Percentiles rank a stretch among this genome's conserved stretches.
phyloP scores from a whole-genome alignment of 2,797 vertebrate genomes.

The Podarcis siculus region DNA sequence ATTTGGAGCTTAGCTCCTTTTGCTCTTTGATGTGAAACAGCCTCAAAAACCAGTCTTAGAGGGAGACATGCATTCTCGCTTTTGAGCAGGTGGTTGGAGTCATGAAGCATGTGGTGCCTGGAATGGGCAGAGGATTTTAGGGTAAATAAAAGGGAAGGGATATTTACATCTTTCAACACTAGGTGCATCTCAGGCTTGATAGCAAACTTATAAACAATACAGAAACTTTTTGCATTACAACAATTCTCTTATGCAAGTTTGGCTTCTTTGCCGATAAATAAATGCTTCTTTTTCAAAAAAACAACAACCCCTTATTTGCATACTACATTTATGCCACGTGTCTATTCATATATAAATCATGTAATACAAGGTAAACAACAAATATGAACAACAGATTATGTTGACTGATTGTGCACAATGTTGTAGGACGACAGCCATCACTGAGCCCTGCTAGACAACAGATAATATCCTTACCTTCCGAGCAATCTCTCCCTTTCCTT shows the following conservation, averaged over 20 bases:
- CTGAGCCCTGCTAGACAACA: not conserved
- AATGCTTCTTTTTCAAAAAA: not conserved
- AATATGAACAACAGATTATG: not conserved
- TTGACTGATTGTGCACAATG: not conserved
- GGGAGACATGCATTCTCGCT: constrained; percentile 26
- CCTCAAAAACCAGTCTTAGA: constrained; percentile 32
- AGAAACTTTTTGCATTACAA: not conserved
- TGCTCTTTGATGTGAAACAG: not conserved
- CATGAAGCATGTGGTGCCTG: constrained; percentile 54
- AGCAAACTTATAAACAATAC: constrained; percentile 2
- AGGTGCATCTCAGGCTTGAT: constrained; percentile 16
- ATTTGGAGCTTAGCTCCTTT: not conserved
- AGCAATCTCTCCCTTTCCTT: constrained; percentile 98
- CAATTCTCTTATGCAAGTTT: not conserved
- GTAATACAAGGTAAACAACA: not conserved
- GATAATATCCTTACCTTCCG: constrained; percentile 86
- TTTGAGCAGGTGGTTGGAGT: constrained; percentile 33
- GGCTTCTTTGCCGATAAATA: not conserved
- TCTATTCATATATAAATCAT: not conserved
- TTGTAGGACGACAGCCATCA: not conserved
- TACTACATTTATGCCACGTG: not conserved
- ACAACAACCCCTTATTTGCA: accelerated
- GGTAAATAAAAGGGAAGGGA: constrained; percentile 27
- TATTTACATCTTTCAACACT: constrained; percentile 3
- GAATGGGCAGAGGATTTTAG: constrained; percentile 48